Conservation (phyloP, 2,113 vertebrate species). For the Plecturocebus donacophilus region DNA sequence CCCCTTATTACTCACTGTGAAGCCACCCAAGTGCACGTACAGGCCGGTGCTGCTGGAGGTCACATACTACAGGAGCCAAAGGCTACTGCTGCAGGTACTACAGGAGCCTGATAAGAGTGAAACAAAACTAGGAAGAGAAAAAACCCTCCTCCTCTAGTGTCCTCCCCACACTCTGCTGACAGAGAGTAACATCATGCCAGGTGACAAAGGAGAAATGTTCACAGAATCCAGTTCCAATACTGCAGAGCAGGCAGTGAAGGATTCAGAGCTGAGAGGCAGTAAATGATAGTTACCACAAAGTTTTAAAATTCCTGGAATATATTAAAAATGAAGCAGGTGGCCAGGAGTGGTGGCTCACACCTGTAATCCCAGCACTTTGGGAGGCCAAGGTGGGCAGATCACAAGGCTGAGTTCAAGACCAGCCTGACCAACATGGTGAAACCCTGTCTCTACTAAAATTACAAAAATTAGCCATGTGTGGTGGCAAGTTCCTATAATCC, state of each 20-base stretch:
- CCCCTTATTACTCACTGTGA: neutral
- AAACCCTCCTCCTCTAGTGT: neutral
- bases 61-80: neutral
- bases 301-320: neutral
- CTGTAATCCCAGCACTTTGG: too few relatives aligned
- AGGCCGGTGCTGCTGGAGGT: neutral
- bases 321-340: neutral
- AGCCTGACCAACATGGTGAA: too few relatives aligned
- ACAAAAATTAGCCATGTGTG: too few relatives aligned
- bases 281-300: neutral
- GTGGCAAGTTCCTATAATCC: too few relatives aligned
- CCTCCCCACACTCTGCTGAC: neutral
- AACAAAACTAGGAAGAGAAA: neutral
- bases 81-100: neutral
- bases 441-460: too few relatives aligned
- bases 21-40: neutral
- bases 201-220: neutral
- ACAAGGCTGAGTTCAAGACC: too few relatives aligned
- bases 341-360: too few relatives aligned
- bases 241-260: neutral
- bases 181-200: neutral
- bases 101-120: neutral
- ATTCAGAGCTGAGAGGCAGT: neutral
- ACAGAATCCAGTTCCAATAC: neutral
- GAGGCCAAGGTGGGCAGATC: too few relatives aligned